Evolutionary conservation across 2,113 vertebrate species (phyloP).

Genomic region (Eira barbara): DNA sequence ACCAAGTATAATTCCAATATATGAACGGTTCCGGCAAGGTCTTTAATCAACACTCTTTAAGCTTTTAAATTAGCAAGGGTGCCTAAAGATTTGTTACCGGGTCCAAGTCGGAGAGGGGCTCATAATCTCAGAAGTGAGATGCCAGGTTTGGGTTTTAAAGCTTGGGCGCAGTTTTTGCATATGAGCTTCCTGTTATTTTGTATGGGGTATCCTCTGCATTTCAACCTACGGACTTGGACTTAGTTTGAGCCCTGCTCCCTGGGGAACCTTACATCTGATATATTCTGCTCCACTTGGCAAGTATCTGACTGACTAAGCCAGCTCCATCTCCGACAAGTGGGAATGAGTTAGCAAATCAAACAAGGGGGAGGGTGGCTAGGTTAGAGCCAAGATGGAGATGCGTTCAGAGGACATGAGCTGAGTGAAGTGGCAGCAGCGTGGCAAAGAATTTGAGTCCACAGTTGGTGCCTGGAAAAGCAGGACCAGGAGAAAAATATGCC

Average conservation of each 20-base stretch:
- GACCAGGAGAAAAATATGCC: not conserved
- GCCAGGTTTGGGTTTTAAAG: not conserved
- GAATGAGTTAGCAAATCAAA: not conserved
- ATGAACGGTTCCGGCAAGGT: not conserved
- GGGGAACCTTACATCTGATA: not conserved
- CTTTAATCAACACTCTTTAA: not conserved
- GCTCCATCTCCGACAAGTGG: not conserved
- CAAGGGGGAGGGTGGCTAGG: not conserved
- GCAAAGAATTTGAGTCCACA: not conserved
- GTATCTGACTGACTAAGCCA: not conserved
- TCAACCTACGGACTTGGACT: not conserved
- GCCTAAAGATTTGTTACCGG: not conserved
- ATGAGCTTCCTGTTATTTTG: not conserved
- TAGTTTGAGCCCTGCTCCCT: not conserved
- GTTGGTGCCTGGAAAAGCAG: not conserved
- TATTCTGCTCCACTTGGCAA: not conserved
- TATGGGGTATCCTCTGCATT: not conserved
- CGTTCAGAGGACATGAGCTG: not conserved
- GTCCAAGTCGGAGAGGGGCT: not conserved
- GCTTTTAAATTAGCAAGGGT: not conserved
- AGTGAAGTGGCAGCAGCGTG: not conserved
- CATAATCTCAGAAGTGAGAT: not conserved
- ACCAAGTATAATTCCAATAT: not conserved
- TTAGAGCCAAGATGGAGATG: not conserved
- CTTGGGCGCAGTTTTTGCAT: not conserved